These are phyloP conservation scores for Tanypteryx hageni DNA, from an alignment of 2,888 invertebrate species.

Conservation along the genomic window DNA sequence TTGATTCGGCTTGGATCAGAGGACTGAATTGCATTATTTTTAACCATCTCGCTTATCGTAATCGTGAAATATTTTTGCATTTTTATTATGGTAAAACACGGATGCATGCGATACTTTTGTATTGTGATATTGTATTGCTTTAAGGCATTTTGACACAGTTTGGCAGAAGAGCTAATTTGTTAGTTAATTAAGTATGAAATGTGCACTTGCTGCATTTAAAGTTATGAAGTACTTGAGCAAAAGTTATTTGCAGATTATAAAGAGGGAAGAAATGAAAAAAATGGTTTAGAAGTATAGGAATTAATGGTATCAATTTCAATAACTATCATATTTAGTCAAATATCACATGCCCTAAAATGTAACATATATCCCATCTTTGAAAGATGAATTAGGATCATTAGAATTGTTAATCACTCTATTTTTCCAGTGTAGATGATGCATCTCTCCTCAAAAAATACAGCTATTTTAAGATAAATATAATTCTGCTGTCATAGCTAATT, in stretches of 20 bases:
- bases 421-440: too few relatives aligned
- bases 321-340: too few relatives aligned
- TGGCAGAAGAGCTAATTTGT: neutral
- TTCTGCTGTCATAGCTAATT: too few relatives aligned
- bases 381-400: too few relatives aligned
- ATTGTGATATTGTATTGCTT: slow-evolving; percentile 1
- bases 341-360: too few relatives aligned
- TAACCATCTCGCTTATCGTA: neutral
- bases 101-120: slow-evolving; percentile 52
- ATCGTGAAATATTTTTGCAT: neutral
- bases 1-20: neutral
- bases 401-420: too few relatives aligned
- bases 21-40: neutral
- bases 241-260: neutral
- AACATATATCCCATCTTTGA: too few relatives aligned
- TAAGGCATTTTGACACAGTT: neutral
- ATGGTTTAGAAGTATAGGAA: neutral
- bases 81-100: neutral
- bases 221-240: neutral
- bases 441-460: too few relatives aligned
- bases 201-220: slow-evolving; percentile 2
- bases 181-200: neutral
- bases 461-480: too few relatives aligned
- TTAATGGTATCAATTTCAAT: too few relatives aligned
- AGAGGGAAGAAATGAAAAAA: neutral